Conservation (phyloP, 2,888 invertebrate genomes). For the Eilema sororculum region DNA sequence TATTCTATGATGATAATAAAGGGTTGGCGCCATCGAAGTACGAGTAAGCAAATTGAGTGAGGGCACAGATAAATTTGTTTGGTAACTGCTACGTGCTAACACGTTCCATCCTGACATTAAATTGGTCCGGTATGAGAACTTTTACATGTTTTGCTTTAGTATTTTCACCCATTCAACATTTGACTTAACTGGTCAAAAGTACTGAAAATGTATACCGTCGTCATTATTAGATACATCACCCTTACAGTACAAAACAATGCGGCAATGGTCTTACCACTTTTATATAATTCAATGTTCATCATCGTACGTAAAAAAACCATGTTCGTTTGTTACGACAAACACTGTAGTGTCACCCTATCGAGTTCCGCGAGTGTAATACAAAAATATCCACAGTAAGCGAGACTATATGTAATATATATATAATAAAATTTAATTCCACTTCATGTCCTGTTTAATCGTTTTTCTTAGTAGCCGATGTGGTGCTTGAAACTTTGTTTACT, state of each 20-base stretch:
- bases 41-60: conserved; percentile 69
- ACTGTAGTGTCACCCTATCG: too few relatives aligned
- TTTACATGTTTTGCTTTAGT: conserved; percentile 53
- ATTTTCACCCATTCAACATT: conserved; percentile 30
- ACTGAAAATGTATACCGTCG: conserved; percentile 46
- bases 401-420: too few relatives aligned
- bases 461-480: conserved; percentile 30
- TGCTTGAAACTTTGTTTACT: too few relatives aligned
- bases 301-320: too few relatives aligned
- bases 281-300: too few relatives aligned
- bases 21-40: conserved; percentile 69
- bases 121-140: conserved; percentile 55
- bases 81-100: conserved; percentile 67
- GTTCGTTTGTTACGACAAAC: too few relatives aligned
- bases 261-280: too few relatives aligned
- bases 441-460: conserved; percentile 45
- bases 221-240: conserved; percentile 51
- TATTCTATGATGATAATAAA: conserved; percentile 69
- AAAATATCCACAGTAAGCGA: too few relatives aligned
- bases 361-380: too few relatives aligned
- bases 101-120: conserved; percentile 61
- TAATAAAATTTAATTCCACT: too few relatives aligned
- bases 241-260: too few relatives aligned
- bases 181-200: conserved; percentile 36
- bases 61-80: conserved; percentile 75